Percentiles rank a stretch among this genome's conserved stretches.
These are phyloP conservation scores for Andinoacara biseriatus DNA, from an alignment of 2,113 vertebrate species.

Conservation along the genomic window DNA sequence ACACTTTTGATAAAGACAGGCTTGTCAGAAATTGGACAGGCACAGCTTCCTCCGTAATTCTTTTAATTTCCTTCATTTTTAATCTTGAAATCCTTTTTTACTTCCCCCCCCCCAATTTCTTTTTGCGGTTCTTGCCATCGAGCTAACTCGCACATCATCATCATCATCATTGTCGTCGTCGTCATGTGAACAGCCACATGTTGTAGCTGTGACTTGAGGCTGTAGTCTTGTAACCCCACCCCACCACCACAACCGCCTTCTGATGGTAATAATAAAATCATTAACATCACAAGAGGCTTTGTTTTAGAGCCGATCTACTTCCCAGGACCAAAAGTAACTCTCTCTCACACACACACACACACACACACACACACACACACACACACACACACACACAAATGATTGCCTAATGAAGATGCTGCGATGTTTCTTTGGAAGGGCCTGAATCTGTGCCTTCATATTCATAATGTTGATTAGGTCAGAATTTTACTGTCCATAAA, in stretches of 20 bases:
- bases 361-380: not conserved
- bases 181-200: slow-evolving; percentile 26
- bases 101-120: not conserved
- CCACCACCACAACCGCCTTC: not conserved
- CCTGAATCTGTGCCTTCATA: not conserved
- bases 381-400: not conserved
- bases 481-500: not conserved
- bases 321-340: not conserved
- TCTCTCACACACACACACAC: not conserved
- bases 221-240: not conserved
- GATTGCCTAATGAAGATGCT: no score
- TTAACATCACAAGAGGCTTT: slow-evolving; percentile 44
- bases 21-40: not conserved
- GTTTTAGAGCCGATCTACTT: slow-evolving; percentile 9
- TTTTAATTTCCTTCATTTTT: not conserved
- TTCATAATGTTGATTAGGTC: not conserved
- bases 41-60: not conserved
- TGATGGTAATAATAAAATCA: slow-evolving; percentile 1
- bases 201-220: slow-evolving; percentile 11
- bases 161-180: not conserved
- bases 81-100: not conserved
- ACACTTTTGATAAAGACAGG: not conserved
- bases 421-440: no score
- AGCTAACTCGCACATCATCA: slow-evolving; percentile 2
- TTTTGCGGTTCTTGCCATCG: not conserved